These are phyloP conservation scores for Perca fluviatilis DNA, from an alignment of 2,113 vertebrate species.

Conservation along the genomic window DNA sequence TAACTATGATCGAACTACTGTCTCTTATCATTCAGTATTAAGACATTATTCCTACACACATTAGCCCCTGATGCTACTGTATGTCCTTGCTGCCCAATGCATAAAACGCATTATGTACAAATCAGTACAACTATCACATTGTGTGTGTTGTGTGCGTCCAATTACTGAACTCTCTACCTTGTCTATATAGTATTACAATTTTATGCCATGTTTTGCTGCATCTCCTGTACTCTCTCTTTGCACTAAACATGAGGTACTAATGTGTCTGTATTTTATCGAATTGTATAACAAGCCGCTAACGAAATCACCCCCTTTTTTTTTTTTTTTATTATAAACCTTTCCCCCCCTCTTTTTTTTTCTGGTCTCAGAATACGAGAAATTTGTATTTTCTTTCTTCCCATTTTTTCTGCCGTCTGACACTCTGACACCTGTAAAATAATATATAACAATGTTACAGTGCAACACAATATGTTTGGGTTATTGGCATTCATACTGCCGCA, in stretches of 20 bases:
- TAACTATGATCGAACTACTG: not conserved
- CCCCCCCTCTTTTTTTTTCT: too few species aligned
- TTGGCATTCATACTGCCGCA: not conserved
- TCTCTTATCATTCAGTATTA: not conserved
- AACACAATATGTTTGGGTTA: not conserved
- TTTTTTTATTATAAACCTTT: too few species aligned
- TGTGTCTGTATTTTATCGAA: too few species aligned
- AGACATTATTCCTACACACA: not conserved
- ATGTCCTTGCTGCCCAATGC: not conserved
- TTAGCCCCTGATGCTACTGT: not conserved
- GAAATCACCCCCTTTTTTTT: too few species aligned
- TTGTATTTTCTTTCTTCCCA: constrained; percentile 98
- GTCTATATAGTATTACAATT: not conserved
- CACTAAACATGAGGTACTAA: not conserved
- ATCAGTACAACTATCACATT: not conserved
- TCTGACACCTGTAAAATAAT: constrained; percentile 55
- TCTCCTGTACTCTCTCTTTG: not conserved
- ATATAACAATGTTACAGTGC: not conserved
- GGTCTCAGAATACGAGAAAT: constrained; percentile 96
- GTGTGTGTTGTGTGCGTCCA: not conserved
- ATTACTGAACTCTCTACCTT: not conserved
- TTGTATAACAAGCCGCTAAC: too few species aligned
- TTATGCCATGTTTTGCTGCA: not conserved
- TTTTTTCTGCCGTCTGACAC: constrained; percentile 63
- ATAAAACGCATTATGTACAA: not conserved